Base-by-base conservation (phyloP, 2,797 vertebrate species). In the Oreochromis mossambicus region DNA sequence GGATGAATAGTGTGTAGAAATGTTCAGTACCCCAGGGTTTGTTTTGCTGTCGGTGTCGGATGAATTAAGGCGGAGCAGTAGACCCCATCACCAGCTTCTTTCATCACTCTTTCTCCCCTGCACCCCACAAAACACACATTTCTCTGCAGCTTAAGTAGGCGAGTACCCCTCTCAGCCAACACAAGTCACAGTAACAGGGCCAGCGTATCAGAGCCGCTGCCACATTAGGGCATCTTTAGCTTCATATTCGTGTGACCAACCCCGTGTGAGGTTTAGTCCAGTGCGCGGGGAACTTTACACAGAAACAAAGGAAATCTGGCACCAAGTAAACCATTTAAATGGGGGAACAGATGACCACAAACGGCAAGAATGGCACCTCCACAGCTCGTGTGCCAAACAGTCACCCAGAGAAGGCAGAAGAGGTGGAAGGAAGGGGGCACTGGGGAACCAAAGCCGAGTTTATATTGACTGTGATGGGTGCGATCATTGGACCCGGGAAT, bases 401-500 rank as follows among this genome's bases (percentile, higher is more conserved):
- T 79, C 12, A 5, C 12, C n/a, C 19, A 21, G 11, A 82, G 63
- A 81, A 36, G 13, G 1, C 55, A 0, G 55, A 73, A 14, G 43
- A 80, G 8, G 1, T 12, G 8, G 17, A 89, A 55, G 87, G 2
- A 15, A 80, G 91, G 26, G 94, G 90, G 1, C 26, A 91, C 11
- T 95, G 95, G 94, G 84, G 56, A 3, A 89, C 29, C 68, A 95
- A 95, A 86, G 78, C 92, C 0, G 93, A 95, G 83, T 95, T 85
- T 75, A 94, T 95, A 77, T 88, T 95, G 21, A 94, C 94, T 2
- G 93, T 95, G 77, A 94, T 94, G 91, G 95, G 95, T 5, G 93
- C 92, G 0, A 91, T 95, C 46, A 94, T 95, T 75, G 94, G 93
- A 78, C 96, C 97, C 56, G 97, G 97, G 75, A 98, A 98, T 81